Percentiles rank a stretch among this genome's conserved stretches.
Evolutionary conservation across 2,113 vertebrate species (phyloP).

Genomic region (Engraulis encrasicolus): DNA sequence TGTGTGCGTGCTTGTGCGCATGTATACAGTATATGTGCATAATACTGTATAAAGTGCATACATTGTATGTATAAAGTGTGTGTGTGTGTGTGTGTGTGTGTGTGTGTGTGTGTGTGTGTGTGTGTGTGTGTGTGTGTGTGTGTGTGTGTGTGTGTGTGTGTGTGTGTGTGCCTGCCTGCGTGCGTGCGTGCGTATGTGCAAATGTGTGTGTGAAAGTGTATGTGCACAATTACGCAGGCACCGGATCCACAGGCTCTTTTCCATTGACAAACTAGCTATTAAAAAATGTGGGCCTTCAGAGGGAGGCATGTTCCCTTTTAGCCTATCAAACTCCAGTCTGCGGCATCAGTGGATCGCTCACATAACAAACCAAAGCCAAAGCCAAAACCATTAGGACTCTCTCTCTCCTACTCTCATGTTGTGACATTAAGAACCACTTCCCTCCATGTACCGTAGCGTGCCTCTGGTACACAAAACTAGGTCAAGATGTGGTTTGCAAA

Average conservation of each 20-base stretch:
- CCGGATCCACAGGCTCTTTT: constrained; percentile 43
- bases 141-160: no score
- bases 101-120: background rate
- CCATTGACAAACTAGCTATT: constrained; percentile 46
- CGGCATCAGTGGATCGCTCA: background rate
- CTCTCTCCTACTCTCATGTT: no score
- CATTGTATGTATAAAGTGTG: no score
- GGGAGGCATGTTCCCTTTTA: constrained; percentile 40
- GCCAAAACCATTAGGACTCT: background rate
- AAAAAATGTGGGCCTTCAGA: constrained; percentile 44
- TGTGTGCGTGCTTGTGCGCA: no score
- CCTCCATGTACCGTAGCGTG: background rate
- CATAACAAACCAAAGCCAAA: background rate
- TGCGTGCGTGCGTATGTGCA: no score
- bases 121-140: no score
- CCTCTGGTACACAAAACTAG: background rate
- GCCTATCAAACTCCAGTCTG: constrained; percentile 24
- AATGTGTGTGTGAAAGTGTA: background rate
- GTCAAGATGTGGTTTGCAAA: background rate
- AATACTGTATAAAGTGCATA: no score
- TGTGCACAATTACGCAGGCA: constrained; percentile 32
- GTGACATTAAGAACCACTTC: background rate
- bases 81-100: background rate
- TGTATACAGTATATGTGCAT: background rate
- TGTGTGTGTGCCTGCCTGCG: no score